A percentile compares a stretch with the other conserved stretches of the same genome.
Evolutionary conservation across 2,113 vertebrate genomes (phyloP).

Genomic region (Anolis carolinensis): DNA sequence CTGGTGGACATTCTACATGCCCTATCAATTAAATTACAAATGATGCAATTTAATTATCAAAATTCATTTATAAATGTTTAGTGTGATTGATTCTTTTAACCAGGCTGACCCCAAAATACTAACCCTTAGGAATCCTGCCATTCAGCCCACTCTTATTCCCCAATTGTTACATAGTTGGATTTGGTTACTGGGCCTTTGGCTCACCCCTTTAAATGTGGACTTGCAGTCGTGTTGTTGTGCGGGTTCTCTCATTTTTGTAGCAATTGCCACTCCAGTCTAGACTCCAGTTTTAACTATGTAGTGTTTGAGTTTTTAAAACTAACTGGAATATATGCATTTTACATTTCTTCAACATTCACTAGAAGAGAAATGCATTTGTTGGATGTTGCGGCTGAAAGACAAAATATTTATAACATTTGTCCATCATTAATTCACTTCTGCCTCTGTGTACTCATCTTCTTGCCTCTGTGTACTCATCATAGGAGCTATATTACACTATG

Average conservation of each 20-base stretch:
- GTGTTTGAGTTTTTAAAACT: background rate
- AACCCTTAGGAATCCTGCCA: too few species aligned
- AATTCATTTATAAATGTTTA: conserved; percentile 16
- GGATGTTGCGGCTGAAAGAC: conserved; percentile 1
- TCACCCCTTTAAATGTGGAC: too few species aligned
- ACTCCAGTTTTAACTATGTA: too few species aligned
- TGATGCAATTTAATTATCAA: background rate
- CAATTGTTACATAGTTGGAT: too few species aligned
- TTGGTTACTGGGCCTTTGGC: too few species aligned
- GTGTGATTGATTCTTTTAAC: background rate
- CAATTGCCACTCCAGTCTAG: too few species aligned
- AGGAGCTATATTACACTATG: background rate
- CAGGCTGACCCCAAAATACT: too few species aligned
- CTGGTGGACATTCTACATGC: background rate
- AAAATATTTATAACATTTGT: background rate
- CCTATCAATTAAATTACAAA: conserved; percentile 33
- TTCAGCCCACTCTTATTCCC: too few species aligned
- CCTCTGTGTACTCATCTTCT: background rate
- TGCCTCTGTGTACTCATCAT: background rate
- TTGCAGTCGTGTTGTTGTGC: too few species aligned
- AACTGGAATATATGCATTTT: conserved; percentile 3
- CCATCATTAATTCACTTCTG: background rate
- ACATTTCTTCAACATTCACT: background rate
- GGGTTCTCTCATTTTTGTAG: too few species aligned
- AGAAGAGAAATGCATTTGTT: background rate